Evolutionary conservation across 2,888 invertebrate species (phyloP), one percentile per base, ranked within the genome.

Genomic region (Platycnemis pennipes): DNA sequence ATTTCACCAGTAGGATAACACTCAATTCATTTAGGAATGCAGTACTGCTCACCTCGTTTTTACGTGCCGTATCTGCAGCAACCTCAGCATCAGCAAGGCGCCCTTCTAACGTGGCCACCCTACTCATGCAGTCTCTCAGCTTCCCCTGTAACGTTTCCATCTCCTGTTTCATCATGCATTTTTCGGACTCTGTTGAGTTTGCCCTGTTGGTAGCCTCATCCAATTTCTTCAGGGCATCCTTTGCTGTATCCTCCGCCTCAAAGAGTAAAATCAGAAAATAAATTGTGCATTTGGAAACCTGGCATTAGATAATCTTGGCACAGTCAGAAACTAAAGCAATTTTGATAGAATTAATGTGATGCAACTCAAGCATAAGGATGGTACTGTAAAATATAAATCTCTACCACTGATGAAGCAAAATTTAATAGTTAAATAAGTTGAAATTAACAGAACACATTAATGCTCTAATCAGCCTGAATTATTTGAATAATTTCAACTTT

Each of bases 71-170:
- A 46, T 97, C 96, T 0, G 96, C 95, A 31, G 97, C 96, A 46
- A 97, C 96, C 95, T 97, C 97, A 22, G 97, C 96, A 5, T 97
- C 97, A 42, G 96, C 96, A 94, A 97, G 97, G 95, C 97, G 97
- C 0, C 96, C 96, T 95, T 98, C 97, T 45, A 98, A 95, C 89
- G 96, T 96, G 85, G 96, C 96, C 26, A 96, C 97, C 91, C 97
- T 96, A 86, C 96, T 96, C 86, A 96, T 96, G 95, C 97, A 97
- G 95, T 97, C 97, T 94, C 97, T 97, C 46, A 97, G 96, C 95
- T 97, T 97, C 5, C 97, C 96, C n/a, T 97, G 96, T 45, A 97
- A 96, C 96, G 96, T 96, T 95, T 97, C 97, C 95, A 97, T 97
- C 94, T 97, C 97, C 94, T 96, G 96, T 69, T 96, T 96, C 22